Base-by-base conservation (phyloP, 2,797 vertebrate species). In the Taeniopygia guttata region DNA sequence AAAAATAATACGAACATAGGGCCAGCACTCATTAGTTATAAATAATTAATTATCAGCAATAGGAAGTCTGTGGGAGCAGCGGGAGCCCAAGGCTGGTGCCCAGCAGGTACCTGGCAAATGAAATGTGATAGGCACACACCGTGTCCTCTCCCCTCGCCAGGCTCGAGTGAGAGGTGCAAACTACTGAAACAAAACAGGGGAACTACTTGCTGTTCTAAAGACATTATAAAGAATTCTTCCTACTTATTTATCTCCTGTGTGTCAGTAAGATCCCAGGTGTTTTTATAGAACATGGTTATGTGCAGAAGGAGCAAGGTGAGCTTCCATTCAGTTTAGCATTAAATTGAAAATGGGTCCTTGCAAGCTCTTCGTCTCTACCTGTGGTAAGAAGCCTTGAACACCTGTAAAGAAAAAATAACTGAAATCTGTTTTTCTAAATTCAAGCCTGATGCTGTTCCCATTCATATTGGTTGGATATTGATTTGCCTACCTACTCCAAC, bases 91-190 rank as follows among this genome's bases (percentile, higher is more conserved):
- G n/a, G n/a, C 32, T 87, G 29, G 13, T 82, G 42, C 15, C 23
- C 59, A 56, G 38, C 29, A 84, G 66, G 12, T 52, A 49, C 4
- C 21, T 55, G 62, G 56, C 54, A 75, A 51, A 87, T 16, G 30
- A 40, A 78, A 27, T 0, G 0, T 0, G 1, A 21, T 21, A 10
- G 14, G n/a, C 34, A 42, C 27, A 48, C 14, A 8, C 6, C 0
- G 0, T 2, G 10, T 42, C 19, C 70, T 21, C 17, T 75, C 7
- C 10, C 23, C 25, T 40, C 0, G 0, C 13, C 49, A 81, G 66
- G 26, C 43, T 83, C 36, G 17, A 67, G 12, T 2, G 0, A 5
- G 5, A 59, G n/a, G 27, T 25, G 8, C 51, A 32, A 62, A 17
- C 15, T 51, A 5, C n/a, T 7, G 10, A 43, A 87, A 60, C 0